Base-by-base conservation (phyloP, 2,888 invertebrate species). In the Eulithis testata region DNA sequence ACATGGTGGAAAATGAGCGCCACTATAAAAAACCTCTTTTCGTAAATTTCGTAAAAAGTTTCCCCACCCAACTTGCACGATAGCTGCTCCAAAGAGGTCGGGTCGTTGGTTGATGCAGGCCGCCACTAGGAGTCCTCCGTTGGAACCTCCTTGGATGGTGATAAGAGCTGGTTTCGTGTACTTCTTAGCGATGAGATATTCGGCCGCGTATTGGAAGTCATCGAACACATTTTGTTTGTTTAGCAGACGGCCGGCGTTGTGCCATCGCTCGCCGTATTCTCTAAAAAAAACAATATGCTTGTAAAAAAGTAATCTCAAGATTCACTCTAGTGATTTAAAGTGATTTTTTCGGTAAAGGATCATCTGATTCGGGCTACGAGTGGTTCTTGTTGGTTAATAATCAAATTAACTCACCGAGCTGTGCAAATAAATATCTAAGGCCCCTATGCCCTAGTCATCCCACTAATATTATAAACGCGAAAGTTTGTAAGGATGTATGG, bases 161-260 rank as follows among this genome's bases (percentile, higher is more conserved):
- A 99, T 85, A 84, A 96, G 96, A 60, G 94, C 88, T 9, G 95
- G 92, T 31, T 86, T 91, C 0, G 99, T 98, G 89, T 98, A 98
- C n/a, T 95, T 94, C 74, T 97, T 95, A 6, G 91, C 82, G 31
- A 98, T 94, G 52, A 99, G 95, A 93, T 97, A 98, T 87, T 98
- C 96, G 0, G 97, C 99, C 1, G 99, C 98, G 61, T 95, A 94
- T 82, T 97, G 97, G 90, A 99, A 99, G 93, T 99, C 99, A 89
- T 99, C 97, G 88, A 99, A 99, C 53, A 97, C 97, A 89, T 99
- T 99, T 92, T 99, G 99, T 85, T 99, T 99, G 83, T 98, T 98
- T 3, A 96, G 94, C 69, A 97, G 94, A 27, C 97, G 96, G 2
- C 99, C 99, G 6, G 94, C 97, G 85, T 98, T 97, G 91, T 99